Evolutionary conservation across 2,888 invertebrate species (phyloP).

Genomic region (Acanthopleura granulata): DNA sequence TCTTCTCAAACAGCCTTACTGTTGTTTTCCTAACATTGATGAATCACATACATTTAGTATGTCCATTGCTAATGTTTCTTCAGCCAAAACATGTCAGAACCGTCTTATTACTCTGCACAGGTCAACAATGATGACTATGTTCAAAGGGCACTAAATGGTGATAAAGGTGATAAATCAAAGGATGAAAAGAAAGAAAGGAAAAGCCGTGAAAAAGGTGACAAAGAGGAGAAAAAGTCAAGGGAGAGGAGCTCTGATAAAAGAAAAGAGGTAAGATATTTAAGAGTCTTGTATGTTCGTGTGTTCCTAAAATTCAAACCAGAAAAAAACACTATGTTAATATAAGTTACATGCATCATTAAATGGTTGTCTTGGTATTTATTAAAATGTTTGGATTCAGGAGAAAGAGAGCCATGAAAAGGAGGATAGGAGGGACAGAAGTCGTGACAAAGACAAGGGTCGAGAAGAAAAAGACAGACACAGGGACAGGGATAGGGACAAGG

Average conservation of each 20-base stretch:
- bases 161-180: conserved; percentile 30
- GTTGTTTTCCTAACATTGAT: too few relatives aligned
- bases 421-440: conserved; percentile 22
- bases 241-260: conserved; percentile 10
- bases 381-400: neutral
- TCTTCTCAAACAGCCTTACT: too few relatives aligned
- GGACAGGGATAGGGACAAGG: conserved; percentile 29
- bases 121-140: conserved; percentile 70
- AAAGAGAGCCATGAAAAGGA: conserved; percentile 11
- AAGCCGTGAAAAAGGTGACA: conserved; percentile 14
- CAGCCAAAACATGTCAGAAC: too few relatives aligned
- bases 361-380: too few relatives aligned
- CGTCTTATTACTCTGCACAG: conserved; percentile 38
- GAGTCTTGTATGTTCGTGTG: too few relatives aligned
- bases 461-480: conserved; percentile 29
- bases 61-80: neutral
- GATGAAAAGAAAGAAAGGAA: conserved; percentile 19
- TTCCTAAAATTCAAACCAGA: too few relatives aligned
- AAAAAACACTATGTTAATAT: too few relatives aligned
- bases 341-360: too few relatives aligned
- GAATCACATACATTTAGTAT: too few relatives aligned
- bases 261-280: conserved; percentile 1
- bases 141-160: conserved; percentile 63
- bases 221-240: conserved; percentile 5
- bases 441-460: conserved; percentile 24